Evolutionary conservation across 2,797 vertebrate species (phyloP), one percentile per base, ranked within the genome.

Genomic region (Arctocebus calabarensis): DNA sequence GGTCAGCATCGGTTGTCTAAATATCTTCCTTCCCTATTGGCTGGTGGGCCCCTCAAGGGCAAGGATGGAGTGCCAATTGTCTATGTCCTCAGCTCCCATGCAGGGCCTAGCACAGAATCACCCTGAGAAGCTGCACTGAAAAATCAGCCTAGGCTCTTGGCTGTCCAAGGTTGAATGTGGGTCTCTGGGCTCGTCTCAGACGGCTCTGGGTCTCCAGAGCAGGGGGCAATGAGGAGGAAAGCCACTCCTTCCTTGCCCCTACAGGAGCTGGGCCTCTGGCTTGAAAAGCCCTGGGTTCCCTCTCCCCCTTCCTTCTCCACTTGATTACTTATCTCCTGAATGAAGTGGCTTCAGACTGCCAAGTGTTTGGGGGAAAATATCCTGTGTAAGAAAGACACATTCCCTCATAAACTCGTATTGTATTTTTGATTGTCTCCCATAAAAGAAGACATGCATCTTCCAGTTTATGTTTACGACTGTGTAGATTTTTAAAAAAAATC

Each of bases 391-490:
- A 91, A 96, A 95, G 96, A 94, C 88, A 84, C 52, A 96, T 91
- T 97, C 75, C 64, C 77, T 94, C 62, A 92, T 96, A 97, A 97
- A 97, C 84, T 89, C 37, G 86, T 70, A 83, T 91, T 94, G 96
- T 96, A 92, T 61, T 95, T 97, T 97, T 96, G 66, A 97, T 95
- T 27, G 88, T 96, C 85, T 94, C 92, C 85, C 86, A 89, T 96
- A 94, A 96, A 97, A 85, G 73, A 93, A 93, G 95, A 88, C 55
- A 90, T 96, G 93, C 40, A 74, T 96, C 91, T 97, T 96, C 88
- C 62, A 85, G 86, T 96, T 95, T 96, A 84, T 83, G 92, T 96
- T 97, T 96, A 97, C 1, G 5, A 64, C 75, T 40, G 19, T 89
- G 90, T 90, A 71, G 86, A 84, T 90, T 16, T 48, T 48, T 48